Conservation (phyloP, 1,140 invertebrate genomes). For the silkworm (Bombyx mori) region DNA sequence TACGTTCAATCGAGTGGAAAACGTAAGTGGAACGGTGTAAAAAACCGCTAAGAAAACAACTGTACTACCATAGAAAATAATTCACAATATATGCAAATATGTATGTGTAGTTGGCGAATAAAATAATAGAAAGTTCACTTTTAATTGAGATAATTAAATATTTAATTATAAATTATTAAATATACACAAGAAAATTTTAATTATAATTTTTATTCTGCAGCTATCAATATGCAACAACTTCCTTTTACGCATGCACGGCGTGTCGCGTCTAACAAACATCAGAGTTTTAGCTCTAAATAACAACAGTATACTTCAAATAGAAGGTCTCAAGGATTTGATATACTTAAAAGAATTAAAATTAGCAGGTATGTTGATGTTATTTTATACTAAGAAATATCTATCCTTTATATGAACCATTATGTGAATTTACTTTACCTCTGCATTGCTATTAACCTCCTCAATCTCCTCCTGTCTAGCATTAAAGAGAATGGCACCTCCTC, state of each 20-base stretch:
- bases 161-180: neutral
- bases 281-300: slow-evolving; percentile 87
- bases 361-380: slow-evolving; percentile 40
- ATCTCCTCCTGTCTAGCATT: no score
- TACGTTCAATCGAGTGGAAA: slow-evolving; percentile 83
- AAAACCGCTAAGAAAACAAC: neutral
- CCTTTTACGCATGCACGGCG: slow-evolving; percentile 88
- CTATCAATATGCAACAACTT: slow-evolving; percentile 88
- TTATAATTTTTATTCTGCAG: slow-evolving; percentile 67
- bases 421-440: neutral
- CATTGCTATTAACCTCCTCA: no score
- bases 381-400: neutral
- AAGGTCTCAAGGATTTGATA: slow-evolving; percentile 87
- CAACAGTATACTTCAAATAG: slow-evolving; percentile 90
- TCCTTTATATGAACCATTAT: neutral
- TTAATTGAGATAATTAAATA: no score
- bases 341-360: slow-evolving; percentile 81
- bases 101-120: neutral
- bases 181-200: neutral
- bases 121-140: neutral
- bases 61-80: neutral
- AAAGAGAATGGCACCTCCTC: no score
- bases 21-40: slow-evolving; percentile 71
- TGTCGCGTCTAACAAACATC: slow-evolving; percentile 83
- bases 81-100: neutral